phyloP scores from a whole-genome alignment of 2,113 vertebrate species.

The Dicerorhinus sumatrensis region DNA sequence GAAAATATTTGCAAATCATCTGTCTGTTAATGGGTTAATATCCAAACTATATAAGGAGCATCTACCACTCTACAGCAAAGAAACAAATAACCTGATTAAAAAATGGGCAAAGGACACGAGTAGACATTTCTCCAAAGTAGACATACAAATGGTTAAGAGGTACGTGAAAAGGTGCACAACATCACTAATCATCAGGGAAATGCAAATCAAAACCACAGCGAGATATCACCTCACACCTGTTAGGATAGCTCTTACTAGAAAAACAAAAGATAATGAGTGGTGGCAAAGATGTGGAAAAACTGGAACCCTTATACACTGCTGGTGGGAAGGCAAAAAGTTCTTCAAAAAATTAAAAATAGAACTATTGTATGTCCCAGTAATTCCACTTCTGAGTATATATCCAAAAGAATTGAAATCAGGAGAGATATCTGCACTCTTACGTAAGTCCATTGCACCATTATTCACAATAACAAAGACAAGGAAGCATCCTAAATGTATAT shows the following conservation, averaged over 20 bases:
- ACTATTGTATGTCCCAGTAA: not conserved
- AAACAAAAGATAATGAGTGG: not conserved
- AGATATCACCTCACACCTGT: not conserved
- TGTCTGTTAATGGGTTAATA: not conserved
- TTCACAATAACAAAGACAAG: not conserved
- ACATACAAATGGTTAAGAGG: not conserved
- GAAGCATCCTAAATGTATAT: not conserved
- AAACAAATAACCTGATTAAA: not conserved
- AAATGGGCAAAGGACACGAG: not conserved
- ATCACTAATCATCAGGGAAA: not conserved
- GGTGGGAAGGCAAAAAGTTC: not conserved
- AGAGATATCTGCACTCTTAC: not conserved
- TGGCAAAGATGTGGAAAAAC: not conserved
- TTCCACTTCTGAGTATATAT: not conserved
- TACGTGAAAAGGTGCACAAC: not conserved
- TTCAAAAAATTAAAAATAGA: not conserved
- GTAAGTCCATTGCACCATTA: not conserved
- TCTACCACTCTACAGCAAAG: not conserved
- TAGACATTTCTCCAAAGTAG: not conserved
- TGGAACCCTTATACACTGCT: not conserved
- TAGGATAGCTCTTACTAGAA: not conserved
- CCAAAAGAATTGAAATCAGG: not conserved
- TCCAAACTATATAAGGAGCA: not conserved
- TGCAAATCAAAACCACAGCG: not conserved
- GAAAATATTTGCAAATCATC: not conserved